Evolutionary conservation across 2,888 invertebrate species (phyloP), one percentile per base, ranked within the genome.

Genomic region (Plemyria rubiginata): DNA sequence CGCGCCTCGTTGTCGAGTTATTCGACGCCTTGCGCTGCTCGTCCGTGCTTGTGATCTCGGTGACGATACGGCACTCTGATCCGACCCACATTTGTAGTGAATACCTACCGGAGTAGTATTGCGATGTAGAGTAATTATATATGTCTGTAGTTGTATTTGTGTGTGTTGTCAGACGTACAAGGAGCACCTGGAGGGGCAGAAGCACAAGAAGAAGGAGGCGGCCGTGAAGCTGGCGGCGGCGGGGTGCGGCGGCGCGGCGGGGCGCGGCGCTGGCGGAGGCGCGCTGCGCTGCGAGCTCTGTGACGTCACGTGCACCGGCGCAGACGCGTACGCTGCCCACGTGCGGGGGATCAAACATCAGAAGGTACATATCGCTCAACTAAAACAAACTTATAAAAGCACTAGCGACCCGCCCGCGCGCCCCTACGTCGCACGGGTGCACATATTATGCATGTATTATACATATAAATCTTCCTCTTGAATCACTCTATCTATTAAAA

Each of bases 201-300:
- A 98, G 88, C 99, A 99, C 92, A 99, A 99, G 94, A 99, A 99
- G 94, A 98, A 99, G 86, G 99, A 99, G 86, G 97, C 81, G 94
- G 96, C 72, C 90, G 95, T 75, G 91, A 94, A 77, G 94, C 94
- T 70, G 94, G 94, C 76, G 92, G 76, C 67, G 55, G 65, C 67
- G 36, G 78, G 75, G 0, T 66, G 60, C 66, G 62, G 22, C 92
- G 0, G 5, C 36, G 58, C 45, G 65, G 67, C 50, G 36, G 79
- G 76, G 57, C 84, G 87, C 62, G 87, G 85, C 46, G 83, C 83
- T 53, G 88, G 88, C 68, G 90, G 89, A 65, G 84, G 87, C 48
- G 87, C 95, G 93, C 85, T 98, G 78, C 96, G 98, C 71, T 99
- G 99, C 92, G 99, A 99, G 88, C 94, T 99, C 65, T 99, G 99